These are phyloP conservation scores for Chiroxiphia lanceolata DNA, from an alignment of 2,797 vertebrate species.

Conservation along the genomic window DNA sequence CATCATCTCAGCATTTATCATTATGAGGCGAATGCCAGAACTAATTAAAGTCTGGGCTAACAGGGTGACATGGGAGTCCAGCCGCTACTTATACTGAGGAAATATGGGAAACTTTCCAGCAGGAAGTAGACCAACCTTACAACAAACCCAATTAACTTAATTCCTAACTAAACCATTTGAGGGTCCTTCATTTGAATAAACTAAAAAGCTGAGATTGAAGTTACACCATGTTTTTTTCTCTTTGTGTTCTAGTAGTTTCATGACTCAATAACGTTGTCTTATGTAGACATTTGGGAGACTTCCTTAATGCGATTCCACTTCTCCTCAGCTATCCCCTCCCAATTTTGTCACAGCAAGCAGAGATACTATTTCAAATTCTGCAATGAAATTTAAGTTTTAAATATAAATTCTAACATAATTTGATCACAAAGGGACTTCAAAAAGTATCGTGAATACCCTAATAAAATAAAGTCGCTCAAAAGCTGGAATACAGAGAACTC, in stretches of 20 bases:
- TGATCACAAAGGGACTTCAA: neutral
- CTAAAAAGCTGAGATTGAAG: slow-evolving; percentile 43
- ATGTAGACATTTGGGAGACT: neutral
- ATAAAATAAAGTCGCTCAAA: neutral
- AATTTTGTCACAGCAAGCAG: neutral
- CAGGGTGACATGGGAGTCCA: slow-evolving; percentile 83
- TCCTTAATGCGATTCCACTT: neutral
- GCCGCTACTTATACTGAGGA: slow-evolving; percentile 73
- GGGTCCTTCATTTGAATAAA: slow-evolving; percentile 87
- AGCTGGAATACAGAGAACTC: neutral
- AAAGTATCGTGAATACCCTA: neutral
- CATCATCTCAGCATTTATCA: slow-evolving; percentile 96
- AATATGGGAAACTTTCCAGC: slow-evolving; percentile 84
- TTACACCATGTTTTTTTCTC: neutral
- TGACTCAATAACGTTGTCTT: neutral
- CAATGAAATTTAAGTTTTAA: neutral
- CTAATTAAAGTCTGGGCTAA: slow-evolving; percentile 98
- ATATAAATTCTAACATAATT: neutral
- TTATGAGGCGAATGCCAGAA: slow-evolving; percentile 93
- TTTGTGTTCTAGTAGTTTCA: neutral
- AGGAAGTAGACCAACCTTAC: slow-evolving; percentile 86
- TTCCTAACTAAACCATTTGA: slow-evolving; percentile 86
- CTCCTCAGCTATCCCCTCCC: neutral
- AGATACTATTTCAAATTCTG: neutral
- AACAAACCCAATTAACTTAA: slow-evolving; percentile 93